Conservation (phyloP, 2,797 vertebrate species). For the Garrulus glandarius region DNA sequence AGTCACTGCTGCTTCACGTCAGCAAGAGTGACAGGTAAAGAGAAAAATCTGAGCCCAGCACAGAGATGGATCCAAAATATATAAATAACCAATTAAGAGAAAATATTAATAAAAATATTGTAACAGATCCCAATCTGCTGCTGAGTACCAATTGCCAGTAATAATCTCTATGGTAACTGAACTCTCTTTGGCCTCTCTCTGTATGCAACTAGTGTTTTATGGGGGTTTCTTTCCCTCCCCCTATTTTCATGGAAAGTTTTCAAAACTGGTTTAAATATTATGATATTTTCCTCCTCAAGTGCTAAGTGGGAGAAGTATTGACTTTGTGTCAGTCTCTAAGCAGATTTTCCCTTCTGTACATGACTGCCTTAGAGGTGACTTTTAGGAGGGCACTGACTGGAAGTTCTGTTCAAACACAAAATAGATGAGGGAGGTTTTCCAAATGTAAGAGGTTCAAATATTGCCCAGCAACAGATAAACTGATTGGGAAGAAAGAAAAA, state of each 20-base stretch:
- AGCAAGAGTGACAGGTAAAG: constrained; percentile 83
- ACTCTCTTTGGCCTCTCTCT: constrained; percentile 66
- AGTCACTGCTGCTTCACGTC: constrained; percentile 75
- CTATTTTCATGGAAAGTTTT: constrained; percentile 73
- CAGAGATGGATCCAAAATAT: constrained; percentile 43
- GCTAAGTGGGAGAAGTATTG: constrained; percentile 62
- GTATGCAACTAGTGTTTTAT: constrained; percentile 66
- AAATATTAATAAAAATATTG: constrained; percentile 70
- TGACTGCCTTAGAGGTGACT: constrained; percentile 40
- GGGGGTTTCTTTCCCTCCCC: background rate
- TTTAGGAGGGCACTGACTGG: background rate
- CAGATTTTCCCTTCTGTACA: constrained; percentile 46
- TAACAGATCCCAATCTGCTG: constrained; percentile 60
- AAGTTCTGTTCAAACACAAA: background rate
- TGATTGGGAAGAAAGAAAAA: background rate
- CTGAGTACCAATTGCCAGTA: constrained; percentile 53
- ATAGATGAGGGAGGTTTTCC: background rate
- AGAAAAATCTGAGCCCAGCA: constrained; percentile 68
- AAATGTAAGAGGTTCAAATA: background rate
- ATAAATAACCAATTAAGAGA: constrained; percentile 57
- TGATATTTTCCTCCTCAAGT: constrained; percentile 72
- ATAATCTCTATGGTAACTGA: constrained; percentile 73
- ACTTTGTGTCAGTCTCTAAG: constrained; percentile 36
- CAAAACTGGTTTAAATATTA: constrained; percentile 78
- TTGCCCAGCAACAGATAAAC: constrained; percentile 13